These are phyloP conservation scores for Acestrorhynchus altus DNA, from an alignment of 2,797 vertebrate genomes.

Conservation along the genomic window DNA sequence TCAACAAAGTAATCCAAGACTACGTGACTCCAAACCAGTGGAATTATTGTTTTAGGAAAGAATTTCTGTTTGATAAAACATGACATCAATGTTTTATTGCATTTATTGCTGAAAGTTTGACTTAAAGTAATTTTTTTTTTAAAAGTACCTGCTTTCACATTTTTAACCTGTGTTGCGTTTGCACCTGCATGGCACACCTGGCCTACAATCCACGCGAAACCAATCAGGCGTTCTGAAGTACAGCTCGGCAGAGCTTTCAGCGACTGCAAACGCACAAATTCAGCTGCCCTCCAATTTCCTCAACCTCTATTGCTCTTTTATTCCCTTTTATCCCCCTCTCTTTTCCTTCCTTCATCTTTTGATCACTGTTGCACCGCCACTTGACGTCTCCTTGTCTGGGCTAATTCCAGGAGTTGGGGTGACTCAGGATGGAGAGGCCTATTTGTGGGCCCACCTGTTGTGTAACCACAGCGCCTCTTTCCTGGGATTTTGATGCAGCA, in stretches of 20 bases:
- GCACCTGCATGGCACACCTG: not conserved
- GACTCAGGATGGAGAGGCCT: conserved; percentile 48
- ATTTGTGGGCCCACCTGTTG: conserved; percentile 63
- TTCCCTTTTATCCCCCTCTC: conserved; percentile 5
- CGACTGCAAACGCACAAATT: not conserved
- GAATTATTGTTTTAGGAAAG: no score
- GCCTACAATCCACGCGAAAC: not conserved
- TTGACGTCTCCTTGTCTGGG: conserved; percentile 26
- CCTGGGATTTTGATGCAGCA: conserved; percentile 57
- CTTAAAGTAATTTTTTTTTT: no score
- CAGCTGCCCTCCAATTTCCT: not conserved
- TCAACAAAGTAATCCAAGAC: no score
- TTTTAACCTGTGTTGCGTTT: not conserved
- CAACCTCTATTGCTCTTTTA: not conserved
- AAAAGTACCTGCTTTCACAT: no score
- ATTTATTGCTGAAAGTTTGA: no score
- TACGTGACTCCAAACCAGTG: no score
- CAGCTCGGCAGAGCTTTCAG: conserved; percentile 1
- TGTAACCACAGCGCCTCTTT: conserved; percentile 71
- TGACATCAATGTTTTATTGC: no score
- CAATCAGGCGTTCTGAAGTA: not conserved
- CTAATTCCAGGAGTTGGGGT: conserved; percentile 40
- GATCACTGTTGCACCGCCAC: conserved; percentile 31
- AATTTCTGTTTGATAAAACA: no score
- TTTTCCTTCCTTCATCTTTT: conserved; percentile 35